phyloP scores from a whole-genome alignment of 2,888 invertebrate genomes.

The Acronicta aceris region DNA sequence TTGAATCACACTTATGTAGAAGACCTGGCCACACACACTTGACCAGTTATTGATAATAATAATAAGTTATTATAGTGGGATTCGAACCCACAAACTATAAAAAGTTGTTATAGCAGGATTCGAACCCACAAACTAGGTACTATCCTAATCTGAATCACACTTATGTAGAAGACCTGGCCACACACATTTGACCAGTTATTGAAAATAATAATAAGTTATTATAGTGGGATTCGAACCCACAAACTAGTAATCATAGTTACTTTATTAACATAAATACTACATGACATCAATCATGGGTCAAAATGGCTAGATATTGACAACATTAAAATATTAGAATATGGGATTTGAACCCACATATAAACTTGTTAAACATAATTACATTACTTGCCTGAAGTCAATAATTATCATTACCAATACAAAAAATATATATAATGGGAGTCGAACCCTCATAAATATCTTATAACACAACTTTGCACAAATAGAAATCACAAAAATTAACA shows the following conservation, averaged over 20 bases:
- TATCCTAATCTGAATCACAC: too few species aligned
- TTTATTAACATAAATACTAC: too few species aligned
- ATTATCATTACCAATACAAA: too few species aligned
- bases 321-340: background rate
- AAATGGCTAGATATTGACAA: background rate
- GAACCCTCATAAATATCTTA: slow-evolving; percentile 3
- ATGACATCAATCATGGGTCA: too few species aligned
- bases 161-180: too few species aligned
- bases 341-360: slow-evolving; percentile 17
- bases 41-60: too few species aligned
- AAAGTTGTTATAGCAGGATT: background rate
- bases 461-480: background rate
- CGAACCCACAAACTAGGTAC: slow-evolving; percentile 2
- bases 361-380: background rate
- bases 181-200: too few species aligned
- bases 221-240: slow-evolving; percentile 5
- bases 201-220: background rate
- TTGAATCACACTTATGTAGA: too few species aligned
- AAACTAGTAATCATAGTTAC: background rate
- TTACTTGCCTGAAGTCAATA: too few species aligned
- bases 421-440: slow-evolving; percentile 8
- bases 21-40: too few species aligned
- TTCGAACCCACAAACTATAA: background rate
- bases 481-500: background rate
- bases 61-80: background rate